Percentiles rank a stretch among this genome's conserved stretches.
Evolutionary conservation across 2,888 invertebrate species (phyloP).

Genomic region (Galerucella calmariensis): DNA sequence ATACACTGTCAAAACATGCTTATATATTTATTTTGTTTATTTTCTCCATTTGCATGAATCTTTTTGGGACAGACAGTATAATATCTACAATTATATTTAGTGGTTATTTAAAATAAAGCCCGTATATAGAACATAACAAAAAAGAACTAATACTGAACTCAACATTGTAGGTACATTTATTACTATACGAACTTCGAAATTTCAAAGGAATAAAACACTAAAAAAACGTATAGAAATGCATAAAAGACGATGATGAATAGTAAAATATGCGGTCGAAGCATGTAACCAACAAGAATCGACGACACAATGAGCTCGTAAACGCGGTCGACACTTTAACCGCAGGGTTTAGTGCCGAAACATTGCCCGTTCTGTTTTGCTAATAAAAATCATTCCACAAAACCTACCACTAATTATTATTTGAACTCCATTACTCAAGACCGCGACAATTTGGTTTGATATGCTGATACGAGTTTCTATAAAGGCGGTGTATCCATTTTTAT

Average conservation of each 20-base stretch:
- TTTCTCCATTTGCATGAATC: no score
- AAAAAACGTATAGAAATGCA: slow-evolving; percentile 33
- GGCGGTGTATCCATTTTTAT: not conserved
- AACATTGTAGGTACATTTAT: slow-evolving; percentile 20
- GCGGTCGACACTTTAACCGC: slow-evolving; percentile 47
- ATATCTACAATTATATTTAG: no score
- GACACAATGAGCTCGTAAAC: slow-evolving; percentile 38
- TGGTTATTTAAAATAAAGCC: not conserved
- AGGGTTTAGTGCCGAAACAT: slow-evolving; percentile 46
- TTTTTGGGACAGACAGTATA: no score
- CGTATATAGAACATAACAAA: slow-evolving; percentile 10
- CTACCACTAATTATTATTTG: slow-evolving; percentile 53
- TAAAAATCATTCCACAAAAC: slow-evolving; percentile 52
- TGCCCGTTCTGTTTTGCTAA: slow-evolving; percentile 43
- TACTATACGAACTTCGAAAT: slow-evolving; percentile 20
- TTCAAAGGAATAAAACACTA: slow-evolving; percentile 30
- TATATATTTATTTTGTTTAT: not conserved
- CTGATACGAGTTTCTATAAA: slow-evolving; percentile 7
- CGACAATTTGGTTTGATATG: slow-evolving; percentile 28
- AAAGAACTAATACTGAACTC: slow-evolving; percentile 12
- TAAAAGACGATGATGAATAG: slow-evolving; percentile 35
- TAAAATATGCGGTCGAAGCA: slow-evolving; percentile 31
- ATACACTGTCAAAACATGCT: no score
- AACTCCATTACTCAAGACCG: slow-evolving; percentile 38
- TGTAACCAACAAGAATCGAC: slow-evolving; percentile 42